Evolutionary conservation across 2,888 invertebrate species (phyloP).

Genomic region (Sarcophaga caerulescens): DNA sequence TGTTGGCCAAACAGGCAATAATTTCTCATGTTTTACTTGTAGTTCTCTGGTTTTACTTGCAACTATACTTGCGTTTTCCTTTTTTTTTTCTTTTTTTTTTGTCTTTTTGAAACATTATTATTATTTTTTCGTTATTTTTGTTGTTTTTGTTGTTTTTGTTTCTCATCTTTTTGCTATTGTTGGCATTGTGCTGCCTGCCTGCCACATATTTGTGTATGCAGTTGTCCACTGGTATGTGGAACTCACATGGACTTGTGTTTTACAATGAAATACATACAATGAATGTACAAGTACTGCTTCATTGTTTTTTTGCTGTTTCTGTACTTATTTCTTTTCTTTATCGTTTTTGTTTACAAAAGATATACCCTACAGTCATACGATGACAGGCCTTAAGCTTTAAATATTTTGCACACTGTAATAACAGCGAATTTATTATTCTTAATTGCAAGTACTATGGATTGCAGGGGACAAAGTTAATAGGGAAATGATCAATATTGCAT

Average conservation of each 20-base stretch:
- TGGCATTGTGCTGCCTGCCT: slow-evolving; percentile 18
- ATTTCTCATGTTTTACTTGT: slow-evolving; percentile 66
- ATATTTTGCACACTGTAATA: background rate
- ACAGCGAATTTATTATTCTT: too few species aligned
- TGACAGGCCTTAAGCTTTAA: background rate
- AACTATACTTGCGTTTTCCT: slow-evolving; percentile 4
- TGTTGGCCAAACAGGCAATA: slow-evolving; percentile 69
- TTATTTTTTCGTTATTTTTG: slow-evolving; percentile 7
- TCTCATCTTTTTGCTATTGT: slow-evolving; percentile 30
- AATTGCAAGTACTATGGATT: too few species aligned
- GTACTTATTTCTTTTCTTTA: background rate
- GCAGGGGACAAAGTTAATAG: too few species aligned
- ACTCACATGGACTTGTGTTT: slow-evolving; percentile 48
- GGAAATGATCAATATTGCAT: too few species aligned
- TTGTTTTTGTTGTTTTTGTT: slow-evolving; percentile 13
- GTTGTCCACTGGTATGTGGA: background rate
- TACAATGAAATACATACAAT: slow-evolving; percentile 25
- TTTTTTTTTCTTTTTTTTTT: background rate
- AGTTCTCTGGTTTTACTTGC: slow-evolving; percentile 23
- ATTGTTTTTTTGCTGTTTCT: slow-evolving; percentile 13
- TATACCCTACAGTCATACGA: slow-evolving; percentile 25
- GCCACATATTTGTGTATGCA: background rate
- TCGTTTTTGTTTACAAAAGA: slow-evolving; percentile 26
- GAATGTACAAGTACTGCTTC: slow-evolving; percentile 11
- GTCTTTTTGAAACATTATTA: background rate